These are phyloP conservation scores for Cryptocephalus moraei DNA, from an alignment of 2,888 invertebrate species.

Conservation along the genomic window DNA sequence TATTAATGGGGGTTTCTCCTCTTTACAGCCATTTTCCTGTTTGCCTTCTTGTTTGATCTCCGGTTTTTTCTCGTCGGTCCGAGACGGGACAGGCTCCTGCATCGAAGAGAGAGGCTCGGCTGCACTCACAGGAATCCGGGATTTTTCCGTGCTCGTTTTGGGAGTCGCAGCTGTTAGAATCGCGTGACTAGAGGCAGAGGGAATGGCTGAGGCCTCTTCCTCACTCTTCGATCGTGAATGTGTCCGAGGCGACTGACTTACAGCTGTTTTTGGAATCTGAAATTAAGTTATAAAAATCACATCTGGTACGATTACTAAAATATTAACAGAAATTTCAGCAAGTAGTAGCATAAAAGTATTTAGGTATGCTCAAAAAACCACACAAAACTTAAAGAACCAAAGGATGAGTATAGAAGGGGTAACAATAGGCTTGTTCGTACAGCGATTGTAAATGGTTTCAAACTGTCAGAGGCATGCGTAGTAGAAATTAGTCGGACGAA, in stretches of 20 bases:
- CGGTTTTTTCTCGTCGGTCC: slow-evolving; percentile 27
- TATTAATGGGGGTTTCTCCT: slow-evolving; percentile 28
- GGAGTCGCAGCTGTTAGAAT: slow-evolving; percentile 36
- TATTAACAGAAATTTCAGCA: too few relatives aligned
- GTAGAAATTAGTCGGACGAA: too few relatives aligned
- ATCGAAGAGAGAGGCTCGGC: slow-evolving; percentile 32
- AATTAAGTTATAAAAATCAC: slow-evolving; percentile 1
- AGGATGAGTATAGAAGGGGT: too few relatives aligned
- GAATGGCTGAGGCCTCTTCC: slow-evolving; percentile 23
- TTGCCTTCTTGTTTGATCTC: slow-evolving; percentile 11
- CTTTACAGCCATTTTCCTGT: background rate
- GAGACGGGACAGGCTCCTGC: slow-evolving; percentile 31
- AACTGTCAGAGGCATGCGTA: too few relatives aligned
- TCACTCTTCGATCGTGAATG: slow-evolving; percentile 29
- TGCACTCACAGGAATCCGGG: slow-evolving; percentile 27
- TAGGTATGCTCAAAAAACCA: too few relatives aligned
- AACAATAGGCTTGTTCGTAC: too few relatives aligned
- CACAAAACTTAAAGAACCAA: too few relatives aligned
- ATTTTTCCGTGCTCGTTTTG: slow-evolving; percentile 30
- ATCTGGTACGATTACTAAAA: too few relatives aligned
- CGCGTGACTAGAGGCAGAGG: slow-evolving; percentile 32
- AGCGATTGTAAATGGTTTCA: too few relatives aligned
- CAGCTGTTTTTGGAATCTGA: slow-evolving; percentile 14
- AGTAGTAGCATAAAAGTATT: too few relatives aligned
- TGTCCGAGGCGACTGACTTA: too few relatives aligned